Base-by-base conservation (phyloP, 2,797 vertebrate genomes). In the Setipinna tenuifilis region DNA sequence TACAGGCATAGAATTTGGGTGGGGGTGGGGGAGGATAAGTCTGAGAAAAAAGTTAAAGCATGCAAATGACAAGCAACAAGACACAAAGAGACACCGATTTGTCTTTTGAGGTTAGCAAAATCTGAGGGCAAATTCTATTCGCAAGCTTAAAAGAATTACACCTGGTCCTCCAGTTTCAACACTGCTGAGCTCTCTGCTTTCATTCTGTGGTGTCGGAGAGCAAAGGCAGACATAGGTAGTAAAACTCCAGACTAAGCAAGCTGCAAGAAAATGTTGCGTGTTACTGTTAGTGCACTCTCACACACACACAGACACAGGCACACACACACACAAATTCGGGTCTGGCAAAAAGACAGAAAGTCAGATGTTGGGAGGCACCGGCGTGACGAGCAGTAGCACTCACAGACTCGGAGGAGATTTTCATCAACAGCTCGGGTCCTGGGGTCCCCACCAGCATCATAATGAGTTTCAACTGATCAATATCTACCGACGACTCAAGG, bases 391-490 rank as follows among this genome's bases (percentile, higher is more conserved):
- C 71, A 78, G 17, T 19, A 31, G 71, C 71, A 99, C 98, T 99
- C 98, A 99, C 98, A 98, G 97, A 97, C 91, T 98, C 97, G 94
- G 98, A 99, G 95, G 98, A 99, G 94, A 99, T 97, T 99, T 99
- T 99, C 97, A 96, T 97, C 96, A 99, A 97, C 96, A 99, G 97
- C 94, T 98, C 98, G 88, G 97, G 96, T 95, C 96, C 98, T 94
- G 98, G 98, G 87, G 97, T 99, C 96, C 98, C 98, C 95, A 99
- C 97, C 95, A 99, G 97, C 95, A 96, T 95, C 97, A 99, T 97
- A 96, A 99, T 99, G 94, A 99, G 97, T 97, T 99, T 99, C 97
- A 99, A 98, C 96, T 99, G 98, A 98, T 99, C 98, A 98, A 99
- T 99, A 96, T 99, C 98, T 99, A 99, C 95, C 2, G 71, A 21